A percentile compares a stretch with the other conserved stretches of the same genome.
These are phyloP conservation scores for Parasteatoda lunata DNA, from an alignment of 2,888 invertebrate species.

Conservation along the genomic window DNA sequence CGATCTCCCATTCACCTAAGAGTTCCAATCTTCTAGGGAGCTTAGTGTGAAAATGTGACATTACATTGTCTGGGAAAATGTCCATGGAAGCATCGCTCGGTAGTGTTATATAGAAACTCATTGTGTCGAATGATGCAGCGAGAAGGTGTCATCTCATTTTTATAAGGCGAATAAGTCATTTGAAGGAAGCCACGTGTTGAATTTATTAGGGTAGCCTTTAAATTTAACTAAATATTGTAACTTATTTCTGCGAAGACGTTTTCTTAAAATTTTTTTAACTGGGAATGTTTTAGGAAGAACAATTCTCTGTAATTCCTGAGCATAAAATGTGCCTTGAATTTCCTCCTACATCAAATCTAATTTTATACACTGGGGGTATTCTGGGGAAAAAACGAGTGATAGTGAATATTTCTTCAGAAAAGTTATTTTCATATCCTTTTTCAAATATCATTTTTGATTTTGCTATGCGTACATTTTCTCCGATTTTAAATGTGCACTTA, in stretches of 20 bases:
- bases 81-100: neutral
- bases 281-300: neutral
- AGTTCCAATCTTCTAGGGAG: no score
- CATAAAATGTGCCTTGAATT: neutral
- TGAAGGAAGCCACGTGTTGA: neutral
- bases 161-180: neutral
- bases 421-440: neutral
- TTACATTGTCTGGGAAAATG: neutral
- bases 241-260: neutral
- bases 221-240: neutral
- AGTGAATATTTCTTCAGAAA: neutral
- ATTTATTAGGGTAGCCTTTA: neutral
- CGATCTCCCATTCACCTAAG: no score
- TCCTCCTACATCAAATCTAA: neutral
- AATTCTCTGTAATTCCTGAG: neutral
- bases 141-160: neutral
- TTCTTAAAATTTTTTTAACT: neutral
- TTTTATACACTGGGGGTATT: neutral
- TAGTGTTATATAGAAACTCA: neutral
- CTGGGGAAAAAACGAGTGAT: neutral
- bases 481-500: neutral
- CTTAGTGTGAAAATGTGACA: neutral
- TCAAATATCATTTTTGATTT: neutral
- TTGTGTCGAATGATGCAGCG: neutral
- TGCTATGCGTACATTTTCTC: neutral